Evolutionary conservation across 2,113 vertebrate species (phyloP).

Genomic region (Grammomys surdaster): DNA sequence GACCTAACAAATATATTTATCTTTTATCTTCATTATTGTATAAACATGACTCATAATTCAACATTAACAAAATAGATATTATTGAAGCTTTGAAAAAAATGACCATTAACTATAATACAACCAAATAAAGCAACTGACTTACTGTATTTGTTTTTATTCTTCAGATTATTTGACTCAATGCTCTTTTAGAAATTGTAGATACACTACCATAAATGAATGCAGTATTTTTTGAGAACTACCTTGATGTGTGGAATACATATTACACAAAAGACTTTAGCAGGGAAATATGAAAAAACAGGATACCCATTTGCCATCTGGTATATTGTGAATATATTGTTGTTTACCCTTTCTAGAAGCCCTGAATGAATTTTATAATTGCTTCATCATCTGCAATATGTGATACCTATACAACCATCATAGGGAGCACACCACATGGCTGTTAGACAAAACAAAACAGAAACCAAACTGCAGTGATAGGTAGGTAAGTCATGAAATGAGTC

Average conservation of each 20-base stretch:
- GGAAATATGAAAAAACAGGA: constrained; percentile 68
- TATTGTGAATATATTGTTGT: constrained; percentile 73
- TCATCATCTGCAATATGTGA: constrained; percentile 72
- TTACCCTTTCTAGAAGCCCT: constrained; percentile 72
- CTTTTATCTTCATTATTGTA: not conserved
- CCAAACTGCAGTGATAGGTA: constrained; percentile 46
- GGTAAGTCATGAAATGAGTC: not conserved
- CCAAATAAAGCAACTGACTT: not conserved
- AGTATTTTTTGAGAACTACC: constrained; percentile 26
- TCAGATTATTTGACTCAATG: not conserved
- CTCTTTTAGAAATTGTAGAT: constrained; percentile 53
- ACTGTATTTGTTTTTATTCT: not conserved
- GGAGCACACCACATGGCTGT: constrained; percentile 35
- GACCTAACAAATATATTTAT: not conserved
- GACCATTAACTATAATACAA: not conserved
- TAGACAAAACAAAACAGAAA: constrained; percentile 63
- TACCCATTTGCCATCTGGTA: constrained; percentile 70
- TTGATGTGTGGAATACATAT: constrained; percentile 21
- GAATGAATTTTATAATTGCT: constrained; percentile 72
- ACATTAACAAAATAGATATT: not conserved
- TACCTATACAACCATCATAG: constrained; percentile 34
- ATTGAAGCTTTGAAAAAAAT: not conserved
- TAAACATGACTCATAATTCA: not conserved
- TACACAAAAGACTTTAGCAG: constrained; percentile 26
- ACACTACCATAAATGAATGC: constrained; percentile 5